Evolutionary conservation across 2,113 vertebrate species (phyloP).

Genomic region (Lophotis ruficrista): DNA sequence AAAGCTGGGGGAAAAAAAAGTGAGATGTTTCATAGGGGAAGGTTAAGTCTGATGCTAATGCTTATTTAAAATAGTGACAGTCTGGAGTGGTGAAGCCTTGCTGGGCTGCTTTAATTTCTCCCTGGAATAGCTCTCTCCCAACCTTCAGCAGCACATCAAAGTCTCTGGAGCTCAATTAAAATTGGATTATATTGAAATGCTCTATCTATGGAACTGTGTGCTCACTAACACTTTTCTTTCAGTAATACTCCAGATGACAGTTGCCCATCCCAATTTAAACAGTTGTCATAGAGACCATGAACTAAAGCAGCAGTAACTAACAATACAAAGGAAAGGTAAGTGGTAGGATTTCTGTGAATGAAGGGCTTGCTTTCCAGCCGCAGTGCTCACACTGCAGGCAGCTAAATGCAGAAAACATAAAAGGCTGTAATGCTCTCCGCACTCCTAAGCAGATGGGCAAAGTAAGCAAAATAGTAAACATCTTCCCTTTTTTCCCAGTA

Average conservation of each 20-base stretch:
- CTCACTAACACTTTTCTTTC: constrained; percentile 90
- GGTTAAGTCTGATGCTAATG: constrained; percentile 94
- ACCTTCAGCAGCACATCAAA: constrained; percentile 92
- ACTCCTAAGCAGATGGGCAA: background rate
- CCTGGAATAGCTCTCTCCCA: constrained; percentile 92
- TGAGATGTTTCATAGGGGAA: constrained; percentile 84
- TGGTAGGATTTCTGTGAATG: constrained; percentile 74
- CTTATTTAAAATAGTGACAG: constrained; percentile 94
- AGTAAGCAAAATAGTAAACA: constrained; percentile 15
- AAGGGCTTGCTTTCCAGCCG: constrained; percentile 60
- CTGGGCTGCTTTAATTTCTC: constrained; percentile 95
- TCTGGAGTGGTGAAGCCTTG: constrained; percentile 84
- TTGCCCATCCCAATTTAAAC: constrained; percentile 93
- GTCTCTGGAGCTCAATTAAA: constrained; percentile 99
- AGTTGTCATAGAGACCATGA: constrained; percentile 96
- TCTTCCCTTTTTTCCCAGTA: background rate
- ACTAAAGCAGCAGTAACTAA: constrained; percentile 75
- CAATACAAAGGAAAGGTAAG: constrained; percentile 82
- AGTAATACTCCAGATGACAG: constrained; percentile 93
- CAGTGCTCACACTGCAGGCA: constrained; percentile 31
- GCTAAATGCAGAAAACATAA: constrained; percentile 40
- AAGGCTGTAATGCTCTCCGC: background rate
- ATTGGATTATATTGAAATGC: constrained; percentile 98
- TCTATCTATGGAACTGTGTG: constrained; percentile 85
- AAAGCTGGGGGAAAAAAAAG: constrained; percentile 66